These are phyloP conservation scores for Apocheima hispidaria DNA, from an alignment of 2,888 invertebrate species.

Conservation along the genomic window DNA sequence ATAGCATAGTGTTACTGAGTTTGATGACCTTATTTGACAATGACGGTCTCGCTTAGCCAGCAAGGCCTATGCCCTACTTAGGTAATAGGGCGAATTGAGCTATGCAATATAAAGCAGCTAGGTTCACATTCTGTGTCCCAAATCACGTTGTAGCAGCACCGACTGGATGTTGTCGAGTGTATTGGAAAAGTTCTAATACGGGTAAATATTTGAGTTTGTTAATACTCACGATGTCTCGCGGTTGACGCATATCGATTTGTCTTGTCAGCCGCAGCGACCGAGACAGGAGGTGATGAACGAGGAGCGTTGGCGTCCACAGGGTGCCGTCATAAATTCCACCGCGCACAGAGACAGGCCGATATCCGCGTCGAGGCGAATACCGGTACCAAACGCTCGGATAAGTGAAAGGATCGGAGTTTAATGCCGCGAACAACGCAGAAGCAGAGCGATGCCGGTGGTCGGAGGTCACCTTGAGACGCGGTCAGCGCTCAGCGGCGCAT, in stretches of 20 bases:
- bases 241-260: conserved; percentile 85
- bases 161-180: conserved; percentile 7
- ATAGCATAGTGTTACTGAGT: not conserved
- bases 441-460: conserved; percentile 68
- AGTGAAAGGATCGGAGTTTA: conserved; percentile 76
- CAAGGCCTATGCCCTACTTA: not conserved
- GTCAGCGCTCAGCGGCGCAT: conserved; percentile 71
- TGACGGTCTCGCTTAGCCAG: not conserved
- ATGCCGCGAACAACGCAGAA: conserved; percentile 61
- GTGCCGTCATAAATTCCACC: conserved; percentile 78
- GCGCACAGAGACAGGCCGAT: conserved; percentile 62
- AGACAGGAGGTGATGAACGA: conserved; percentile 83
- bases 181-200: conserved; percentile 52
- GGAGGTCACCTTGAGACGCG: conserved; percentile 81
- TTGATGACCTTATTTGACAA: conserved; percentile 11
- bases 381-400: conserved; percentile 62
- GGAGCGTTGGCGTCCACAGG: conserved; percentile 83
- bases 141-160: not conserved
- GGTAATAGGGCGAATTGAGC: not conserved
- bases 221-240: conserved; percentile 79
- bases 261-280: conserved; percentile 80
- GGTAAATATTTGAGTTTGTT: conserved; percentile 67
- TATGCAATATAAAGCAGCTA: not conserved
- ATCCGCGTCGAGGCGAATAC: conserved; percentile 76
- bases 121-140: not conserved